These are phyloP conservation scores for Cheilosia grossa DNA, from an alignment of 2,888 invertebrate genomes.

Conservation along the genomic window DNA sequence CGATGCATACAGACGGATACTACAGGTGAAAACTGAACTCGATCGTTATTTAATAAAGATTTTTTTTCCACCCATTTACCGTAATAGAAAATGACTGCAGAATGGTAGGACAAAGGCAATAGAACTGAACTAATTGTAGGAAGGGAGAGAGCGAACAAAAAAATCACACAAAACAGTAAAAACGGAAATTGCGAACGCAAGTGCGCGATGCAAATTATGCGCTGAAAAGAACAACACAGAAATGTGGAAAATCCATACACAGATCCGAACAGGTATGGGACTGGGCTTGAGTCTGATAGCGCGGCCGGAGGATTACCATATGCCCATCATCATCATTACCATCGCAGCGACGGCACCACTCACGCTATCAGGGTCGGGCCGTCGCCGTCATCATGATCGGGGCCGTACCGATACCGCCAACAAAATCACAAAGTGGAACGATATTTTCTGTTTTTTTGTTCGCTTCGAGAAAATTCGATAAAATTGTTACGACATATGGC, in stretches of 20 bases:
- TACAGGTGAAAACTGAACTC: slow-evolving; percentile 61
- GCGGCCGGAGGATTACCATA: slow-evolving; percentile 58
- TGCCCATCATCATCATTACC: slow-evolving; percentile 60
- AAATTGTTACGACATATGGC: slow-evolving; percentile 74
- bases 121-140: slow-evolving; percentile 34
- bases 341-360: slow-evolving; percentile 2
- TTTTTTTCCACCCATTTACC: slow-evolving; percentile 33
- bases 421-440: slow-evolving; percentile 68
- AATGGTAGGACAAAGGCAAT: slow-evolving; percentile 35
- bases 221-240: background rate
- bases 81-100: slow-evolving; percentile 50
- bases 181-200: slow-evolving; percentile 58
- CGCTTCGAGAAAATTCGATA: slow-evolving; percentile 51
- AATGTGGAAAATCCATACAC: slow-evolving; percentile 23
- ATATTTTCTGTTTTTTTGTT: slow-evolving; percentile 37
- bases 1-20: slow-evolving; percentile 26
- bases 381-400: slow-evolving; percentile 19
- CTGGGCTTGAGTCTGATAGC: slow-evolving; percentile 1
- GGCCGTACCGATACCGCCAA: slow-evolving; percentile 35
- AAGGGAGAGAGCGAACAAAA: background rate
- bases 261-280: slow-evolving; percentile 6
- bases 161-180: slow-evolving; percentile 39
- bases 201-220: slow-evolving; percentile 39
- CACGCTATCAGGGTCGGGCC: slow-evolving; percentile 32
- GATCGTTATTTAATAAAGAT: slow-evolving; percentile 47